Conservation (phyloP, 2,113 vertebrate genomes). For the Enhydra lutris region DNA sequence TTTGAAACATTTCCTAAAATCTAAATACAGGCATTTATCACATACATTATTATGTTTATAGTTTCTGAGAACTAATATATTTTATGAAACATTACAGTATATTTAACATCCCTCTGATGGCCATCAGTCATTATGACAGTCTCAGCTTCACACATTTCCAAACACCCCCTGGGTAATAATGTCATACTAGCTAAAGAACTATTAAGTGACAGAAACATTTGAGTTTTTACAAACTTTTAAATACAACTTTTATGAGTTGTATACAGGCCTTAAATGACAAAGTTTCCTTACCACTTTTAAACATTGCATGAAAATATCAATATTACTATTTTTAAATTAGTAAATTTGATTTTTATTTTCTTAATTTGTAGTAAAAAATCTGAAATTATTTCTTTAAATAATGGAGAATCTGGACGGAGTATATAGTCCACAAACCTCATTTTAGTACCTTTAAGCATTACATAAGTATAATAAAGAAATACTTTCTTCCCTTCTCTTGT, state of each 20-base stretch:
- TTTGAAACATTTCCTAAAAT: slow-evolving; percentile 18
- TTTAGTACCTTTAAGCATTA: background rate
- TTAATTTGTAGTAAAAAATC: background rate
- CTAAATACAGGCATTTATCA: background rate
- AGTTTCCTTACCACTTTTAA: slow-evolving; percentile 46
- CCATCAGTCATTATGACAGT: background rate
- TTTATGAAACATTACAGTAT: background rate
- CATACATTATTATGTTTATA: background rate
- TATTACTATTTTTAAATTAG: slow-evolving; percentile 20
- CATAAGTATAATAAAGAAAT: slow-evolving; percentile 20
- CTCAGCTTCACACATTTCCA: background rate
- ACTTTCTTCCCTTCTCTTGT: background rate
- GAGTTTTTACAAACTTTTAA: slow-evolving; percentile 7
- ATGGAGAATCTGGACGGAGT: background rate
- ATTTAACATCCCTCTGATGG: background rate
- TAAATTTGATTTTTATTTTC: slow-evolving; percentile 28
- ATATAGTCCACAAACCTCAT: background rate
- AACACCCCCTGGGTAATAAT: background rate
- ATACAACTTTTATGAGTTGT: background rate
- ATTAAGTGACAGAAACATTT: background rate
- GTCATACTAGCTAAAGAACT: background rate
- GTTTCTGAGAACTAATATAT: background rate
- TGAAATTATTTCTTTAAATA: slow-evolving; percentile 29
- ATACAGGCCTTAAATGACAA: background rate
- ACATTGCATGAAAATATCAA: background rate